A percentile compares a stretch with the other conserved stretches of the same genome.
phyloP scores from a whole-genome alignment of 2,888 invertebrate genomes.

The Synergus gifuensis region DNA sequence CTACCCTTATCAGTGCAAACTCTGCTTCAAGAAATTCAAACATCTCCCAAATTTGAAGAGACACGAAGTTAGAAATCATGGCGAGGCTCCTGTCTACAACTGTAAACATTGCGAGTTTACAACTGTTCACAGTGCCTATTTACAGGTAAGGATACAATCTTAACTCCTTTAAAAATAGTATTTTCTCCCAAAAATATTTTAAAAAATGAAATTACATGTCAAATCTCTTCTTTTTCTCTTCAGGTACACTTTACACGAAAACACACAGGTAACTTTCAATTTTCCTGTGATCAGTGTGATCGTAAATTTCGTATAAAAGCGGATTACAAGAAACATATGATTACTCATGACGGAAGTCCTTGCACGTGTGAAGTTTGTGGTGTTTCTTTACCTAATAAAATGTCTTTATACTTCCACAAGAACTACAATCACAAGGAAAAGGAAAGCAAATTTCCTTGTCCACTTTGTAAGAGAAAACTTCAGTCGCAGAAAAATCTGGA shows the following conservation, averaged over 20 bases:
- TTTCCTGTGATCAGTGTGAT: constrained; percentile 31
- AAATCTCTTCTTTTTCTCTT: too few species aligned
- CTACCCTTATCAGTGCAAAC: too few species aligned
- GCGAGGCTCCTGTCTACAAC: too few species aligned
- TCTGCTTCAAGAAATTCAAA: too few species aligned
- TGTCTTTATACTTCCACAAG: constrained; percentile 51
- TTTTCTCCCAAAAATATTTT: too few species aligned
- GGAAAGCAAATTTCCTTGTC: background rate
- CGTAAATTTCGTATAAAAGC: constrained; percentile 32
- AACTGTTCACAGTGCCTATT: too few species aligned
- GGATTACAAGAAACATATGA: constrained; percentile 46
- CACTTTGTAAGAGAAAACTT: constrained; percentile 7
- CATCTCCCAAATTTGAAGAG: too few species aligned
- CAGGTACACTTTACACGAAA: constrained; percentile 70
- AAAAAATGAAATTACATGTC: too few species aligned
- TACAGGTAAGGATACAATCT: too few species aligned
- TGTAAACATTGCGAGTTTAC: too few species aligned
- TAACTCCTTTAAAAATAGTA: too few species aligned
- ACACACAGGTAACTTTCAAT: constrained; percentile 65
- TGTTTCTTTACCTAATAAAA: constrained; percentile 44
- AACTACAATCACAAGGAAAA: constrained; percentile 51
- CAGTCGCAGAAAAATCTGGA: constrained; percentile 11
- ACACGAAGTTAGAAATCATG: too few species aligned
- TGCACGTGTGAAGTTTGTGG: constrained; percentile 52
- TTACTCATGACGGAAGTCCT: background rate